phyloP scores from a whole-genome alignment of 2,888 invertebrate species.

The Agrotis clavis region DNA sequence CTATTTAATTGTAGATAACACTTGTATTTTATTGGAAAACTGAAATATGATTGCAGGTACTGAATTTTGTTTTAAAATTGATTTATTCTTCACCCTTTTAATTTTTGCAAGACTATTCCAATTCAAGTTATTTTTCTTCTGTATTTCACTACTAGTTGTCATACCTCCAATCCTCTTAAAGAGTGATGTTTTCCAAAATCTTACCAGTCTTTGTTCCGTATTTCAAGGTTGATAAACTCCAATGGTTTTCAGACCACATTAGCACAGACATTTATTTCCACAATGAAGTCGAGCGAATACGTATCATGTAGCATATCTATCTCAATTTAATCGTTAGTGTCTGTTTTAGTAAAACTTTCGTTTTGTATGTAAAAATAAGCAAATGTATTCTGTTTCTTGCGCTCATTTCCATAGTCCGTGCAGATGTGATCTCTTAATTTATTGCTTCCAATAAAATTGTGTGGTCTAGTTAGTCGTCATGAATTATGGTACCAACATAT shows the following conservation, averaged over 20 bases:
- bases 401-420: slow-evolving; percentile 36
- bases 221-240: background rate
- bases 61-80: too few species aligned
- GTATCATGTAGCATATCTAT: background rate
- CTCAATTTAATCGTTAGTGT: slow-evolving; percentile 3
- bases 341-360: slow-evolving; percentile 8
- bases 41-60: too few species aligned
- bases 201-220: background rate
- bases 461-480: slow-evolving; percentile 48
- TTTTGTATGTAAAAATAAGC: slow-evolving; percentile 21
- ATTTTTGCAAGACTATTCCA: too few species aligned
- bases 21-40: too few species aligned
- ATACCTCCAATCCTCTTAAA: too few species aligned
- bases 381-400: slow-evolving; percentile 34
- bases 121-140: too few species aligned
- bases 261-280: background rate
- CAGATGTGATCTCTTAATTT: slow-evolving; percentile 55
- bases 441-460: slow-evolving; percentile 48
- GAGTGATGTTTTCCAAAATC: too few species aligned
- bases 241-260: background rate
- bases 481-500: slow-evolving; percentile 37
- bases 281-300: background rate
- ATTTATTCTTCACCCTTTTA: too few species aligned
- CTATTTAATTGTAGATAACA: too few species aligned
- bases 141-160: too few species aligned